phyloP scores from a whole-genome alignment of 2,113 vertebrate species.

The Dasyurus viverrinus region DNA sequence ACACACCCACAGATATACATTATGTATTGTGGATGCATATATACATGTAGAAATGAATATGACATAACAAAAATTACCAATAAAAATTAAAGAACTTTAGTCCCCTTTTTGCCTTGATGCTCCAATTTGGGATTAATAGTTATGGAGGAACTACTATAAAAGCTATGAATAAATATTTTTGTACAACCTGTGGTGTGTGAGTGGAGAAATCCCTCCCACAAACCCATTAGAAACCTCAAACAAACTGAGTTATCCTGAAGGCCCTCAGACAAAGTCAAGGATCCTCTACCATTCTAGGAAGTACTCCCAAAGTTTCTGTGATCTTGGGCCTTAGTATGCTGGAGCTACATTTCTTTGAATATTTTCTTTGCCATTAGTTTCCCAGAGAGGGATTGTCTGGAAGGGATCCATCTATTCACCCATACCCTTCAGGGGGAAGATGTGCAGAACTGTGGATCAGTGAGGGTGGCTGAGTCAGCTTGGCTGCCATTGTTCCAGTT shows the following conservation, averaged over 20 bases:
- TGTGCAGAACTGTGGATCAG: background rate
- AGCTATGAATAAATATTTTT: background rate
- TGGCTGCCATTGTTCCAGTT: background rate
- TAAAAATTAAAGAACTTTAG: background rate
- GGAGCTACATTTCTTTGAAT: background rate
- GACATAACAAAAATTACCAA: background rate
- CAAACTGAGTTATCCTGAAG: background rate
- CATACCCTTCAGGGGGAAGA: background rate
- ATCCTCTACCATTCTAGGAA: background rate
- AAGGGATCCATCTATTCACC: background rate
- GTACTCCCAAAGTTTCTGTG: background rate
- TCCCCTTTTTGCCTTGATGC: background rate
- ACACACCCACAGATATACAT: background rate
- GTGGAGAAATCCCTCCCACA: background rate
- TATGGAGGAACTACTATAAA: too few species aligned
- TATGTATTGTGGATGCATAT: too few species aligned
- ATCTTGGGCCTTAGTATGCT: background rate
- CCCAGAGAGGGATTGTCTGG: background rate
- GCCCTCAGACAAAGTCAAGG: background rate
- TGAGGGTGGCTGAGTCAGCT: background rate
- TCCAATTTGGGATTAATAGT: background rate
- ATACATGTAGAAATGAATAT: background rate
- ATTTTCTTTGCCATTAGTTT: background rate
- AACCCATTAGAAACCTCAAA: background rate
- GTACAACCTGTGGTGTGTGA: background rate